Percentiles rank a stretch among this genome's conserved stretches.
Evolutionary conservation across 2,888 invertebrate species (phyloP).

Genomic region (Mesorhabditis spiculigera): DNA sequence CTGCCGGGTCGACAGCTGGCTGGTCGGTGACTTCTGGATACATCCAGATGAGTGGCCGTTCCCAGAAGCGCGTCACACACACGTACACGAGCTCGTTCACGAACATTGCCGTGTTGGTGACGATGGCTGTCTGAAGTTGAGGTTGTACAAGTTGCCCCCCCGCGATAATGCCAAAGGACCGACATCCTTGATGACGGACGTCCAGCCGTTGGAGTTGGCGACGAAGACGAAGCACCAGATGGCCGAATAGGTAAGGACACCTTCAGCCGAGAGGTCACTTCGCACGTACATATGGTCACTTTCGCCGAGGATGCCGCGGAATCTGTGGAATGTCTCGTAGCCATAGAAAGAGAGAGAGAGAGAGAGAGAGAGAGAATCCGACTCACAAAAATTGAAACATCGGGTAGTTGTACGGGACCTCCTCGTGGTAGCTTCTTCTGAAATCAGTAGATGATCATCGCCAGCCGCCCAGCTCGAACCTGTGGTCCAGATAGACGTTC

Average conservation of each 20-base stretch:
- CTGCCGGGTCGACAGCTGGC: no score
- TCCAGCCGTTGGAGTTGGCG: not conserved
- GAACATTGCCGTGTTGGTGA: not conserved
- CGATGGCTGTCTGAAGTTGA: not conserved
- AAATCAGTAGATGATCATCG: no score
- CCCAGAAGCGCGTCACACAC: not conserved
- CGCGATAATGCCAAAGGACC: not conserved
- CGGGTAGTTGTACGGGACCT: not conserved
- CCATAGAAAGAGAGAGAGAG: no score
- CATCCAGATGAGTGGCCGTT: not conserved
- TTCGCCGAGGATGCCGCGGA: constrained; percentile 4
- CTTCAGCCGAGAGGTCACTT: not conserved
- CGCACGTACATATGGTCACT: not conserved
- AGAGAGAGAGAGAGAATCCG: not conserved
- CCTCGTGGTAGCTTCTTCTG: not conserved
- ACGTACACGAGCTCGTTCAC: not conserved
- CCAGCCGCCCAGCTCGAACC: not conserved
- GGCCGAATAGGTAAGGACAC: not conserved
- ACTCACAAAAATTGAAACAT: not conserved
- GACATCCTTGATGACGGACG: not conserved
- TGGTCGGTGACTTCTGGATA: no score
- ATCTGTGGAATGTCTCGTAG: not conserved
- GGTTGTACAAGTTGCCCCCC: no score
- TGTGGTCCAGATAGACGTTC: not conserved
- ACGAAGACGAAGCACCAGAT: not conserved